Conservation (phyloP, 2,888 invertebrate species). For the Netelia fuscicornis region DNA sequence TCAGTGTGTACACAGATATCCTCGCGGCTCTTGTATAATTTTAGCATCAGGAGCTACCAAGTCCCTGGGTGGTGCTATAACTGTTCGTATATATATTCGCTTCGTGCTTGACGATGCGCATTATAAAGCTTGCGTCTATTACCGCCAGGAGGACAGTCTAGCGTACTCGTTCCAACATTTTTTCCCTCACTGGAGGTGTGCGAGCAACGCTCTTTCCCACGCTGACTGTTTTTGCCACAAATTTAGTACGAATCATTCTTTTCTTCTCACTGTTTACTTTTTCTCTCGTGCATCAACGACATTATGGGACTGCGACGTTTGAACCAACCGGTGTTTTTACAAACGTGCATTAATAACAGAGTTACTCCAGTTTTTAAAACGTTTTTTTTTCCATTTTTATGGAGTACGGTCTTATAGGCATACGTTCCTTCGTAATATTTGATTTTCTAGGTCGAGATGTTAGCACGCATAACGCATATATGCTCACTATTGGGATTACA, state of each 20-base stretch:
- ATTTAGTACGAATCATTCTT: slow-evolving; percentile 56
- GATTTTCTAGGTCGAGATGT: slow-evolving; percentile 4
- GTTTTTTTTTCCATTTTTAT: not conserved
- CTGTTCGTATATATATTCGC: slow-evolving; percentile 43
- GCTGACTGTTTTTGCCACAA: slow-evolving; percentile 38
- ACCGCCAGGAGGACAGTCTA: slow-evolving; percentile 30
- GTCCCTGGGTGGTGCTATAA: slow-evolving; percentile 63
- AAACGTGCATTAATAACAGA: slow-evolving; percentile 26
- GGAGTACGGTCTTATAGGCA: not conserved
- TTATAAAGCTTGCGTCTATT: slow-evolving; percentile 46
- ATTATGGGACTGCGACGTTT: slow-evolving; percentile 1
- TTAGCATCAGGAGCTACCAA: slow-evolving; percentile 53
- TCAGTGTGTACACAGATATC: slow-evolving; percentile 33
- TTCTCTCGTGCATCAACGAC: not conserved
- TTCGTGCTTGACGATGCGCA: slow-evolving; percentile 63
- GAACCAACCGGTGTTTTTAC: not conserved
- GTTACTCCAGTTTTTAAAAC: slow-evolving; percentile 12
- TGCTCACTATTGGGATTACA: not conserved
- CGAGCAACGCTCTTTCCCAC: slow-evolving; percentile 19
- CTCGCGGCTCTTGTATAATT: slow-evolving; percentile 58
- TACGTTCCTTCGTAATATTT: not conserved
- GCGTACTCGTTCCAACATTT: slow-evolving; percentile 31
- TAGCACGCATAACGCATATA: not conserved
- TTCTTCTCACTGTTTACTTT: slow-evolving; percentile 10
- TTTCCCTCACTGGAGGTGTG: not conserved